phyloP scores from a whole-genome alignment of 2,113 vertebrate genomes.

The Chloroceryle aenea region DNA sequence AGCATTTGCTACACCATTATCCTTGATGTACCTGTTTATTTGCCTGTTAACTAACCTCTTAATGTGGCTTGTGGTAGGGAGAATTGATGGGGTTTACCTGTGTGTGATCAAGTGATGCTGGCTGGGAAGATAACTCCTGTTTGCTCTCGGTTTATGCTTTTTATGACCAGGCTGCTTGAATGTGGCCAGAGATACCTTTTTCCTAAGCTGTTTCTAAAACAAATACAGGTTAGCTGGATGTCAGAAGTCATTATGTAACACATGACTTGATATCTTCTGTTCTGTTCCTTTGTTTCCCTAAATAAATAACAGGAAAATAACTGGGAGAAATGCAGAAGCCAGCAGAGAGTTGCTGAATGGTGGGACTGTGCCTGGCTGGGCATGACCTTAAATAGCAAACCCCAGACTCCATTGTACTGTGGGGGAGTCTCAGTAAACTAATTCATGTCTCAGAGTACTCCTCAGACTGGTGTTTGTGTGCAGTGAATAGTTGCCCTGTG shows the following conservation, averaged over 20 bases:
- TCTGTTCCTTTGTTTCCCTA: not conserved
- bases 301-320: not conserved
- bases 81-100: not conserved
- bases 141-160: not conserved
- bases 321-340: not conserved
- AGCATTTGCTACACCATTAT: conserved; percentile 17
- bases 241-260: not conserved
- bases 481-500: not conserved
- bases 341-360: not conserved
- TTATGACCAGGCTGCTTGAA: not conserved
- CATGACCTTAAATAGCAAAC: not conserved
- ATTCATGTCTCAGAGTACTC: not conserved
- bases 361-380: not conserved
- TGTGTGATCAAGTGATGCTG: not conserved
- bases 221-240: not conserved
- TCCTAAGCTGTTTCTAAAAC: not conserved
- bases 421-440: not conserved
- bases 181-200: not conserved
- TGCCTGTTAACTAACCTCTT: not conserved
- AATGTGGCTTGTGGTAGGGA: not conserved
- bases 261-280: not conserved
- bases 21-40: conserved; percentile 43
- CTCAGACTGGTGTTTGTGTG: not conserved
- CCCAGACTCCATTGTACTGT: not conserved
- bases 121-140: not conserved